These are phyloP conservation scores for Pardalotus punctatus DNA, from an alignment of 2,113 vertebrate species.

Conservation along the genomic window DNA sequence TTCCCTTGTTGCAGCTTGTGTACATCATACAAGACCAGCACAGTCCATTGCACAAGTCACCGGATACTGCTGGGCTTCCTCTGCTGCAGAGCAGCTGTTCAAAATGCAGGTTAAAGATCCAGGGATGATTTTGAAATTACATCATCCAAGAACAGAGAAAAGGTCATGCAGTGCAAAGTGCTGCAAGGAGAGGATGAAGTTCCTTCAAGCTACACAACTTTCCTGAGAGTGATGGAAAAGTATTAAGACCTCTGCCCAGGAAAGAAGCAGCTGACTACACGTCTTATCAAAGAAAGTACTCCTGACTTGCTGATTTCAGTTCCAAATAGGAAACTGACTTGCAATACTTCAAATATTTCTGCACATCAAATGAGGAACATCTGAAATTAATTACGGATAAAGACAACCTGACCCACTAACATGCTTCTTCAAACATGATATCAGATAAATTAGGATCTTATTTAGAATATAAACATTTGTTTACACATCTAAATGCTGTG, in stretches of 20 bases:
- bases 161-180: neutral
- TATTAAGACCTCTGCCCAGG: neutral
- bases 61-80: neutral
- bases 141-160: neutral
- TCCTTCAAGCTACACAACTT: neutral
- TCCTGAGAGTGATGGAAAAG: neutral
- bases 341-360: neutral
- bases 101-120: neutral
- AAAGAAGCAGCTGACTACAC: neutral
- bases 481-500: neutral
- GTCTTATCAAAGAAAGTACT: neutral
- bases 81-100: neutral
- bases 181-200: neutral
- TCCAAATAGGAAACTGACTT: neutral
- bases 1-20: neutral
- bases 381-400: neutral
- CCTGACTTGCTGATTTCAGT: neutral
- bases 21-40: neutral
- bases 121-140: neutral
- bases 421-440: neutral
- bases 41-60: neutral
- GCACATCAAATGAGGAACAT: neutral
- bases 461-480: neutral
- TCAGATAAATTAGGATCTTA: neutral
- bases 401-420: neutral